These are phyloP conservation scores for Agrotis clavis DNA, from an alignment of 2,888 invertebrate genomes.

Conservation along the genomic window DNA sequence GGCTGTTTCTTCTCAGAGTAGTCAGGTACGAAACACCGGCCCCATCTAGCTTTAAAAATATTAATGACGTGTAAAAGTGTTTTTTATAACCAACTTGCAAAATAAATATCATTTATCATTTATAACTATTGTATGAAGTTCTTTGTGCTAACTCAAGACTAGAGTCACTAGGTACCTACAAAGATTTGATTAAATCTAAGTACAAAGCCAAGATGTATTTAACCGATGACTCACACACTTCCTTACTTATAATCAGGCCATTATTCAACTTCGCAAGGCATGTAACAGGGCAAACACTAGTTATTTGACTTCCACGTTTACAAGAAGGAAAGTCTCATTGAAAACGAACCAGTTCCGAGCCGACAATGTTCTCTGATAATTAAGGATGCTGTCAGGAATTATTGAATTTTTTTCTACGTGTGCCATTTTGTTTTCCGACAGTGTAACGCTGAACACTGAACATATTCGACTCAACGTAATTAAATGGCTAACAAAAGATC, in stretches of 20 bases:
- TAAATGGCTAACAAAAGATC: constrained; percentile 87
- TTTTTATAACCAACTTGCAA: too few relatives aligned
- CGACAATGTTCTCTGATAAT: constrained; percentile 47
- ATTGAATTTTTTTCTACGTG: constrained; percentile 63
- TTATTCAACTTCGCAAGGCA: constrained; percentile 44
- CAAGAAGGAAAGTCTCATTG: constrained; percentile 53
- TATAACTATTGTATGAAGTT: not conserved
- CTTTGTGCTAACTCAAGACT: not conserved
- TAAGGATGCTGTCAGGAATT: constrained; percentile 49
- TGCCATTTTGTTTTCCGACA: constrained; percentile 69
- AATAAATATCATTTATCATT: too few relatives aligned
- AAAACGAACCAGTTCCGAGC: constrained; percentile 39
- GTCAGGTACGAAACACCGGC: too few relatives aligned
- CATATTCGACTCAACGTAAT: constrained; percentile 77
- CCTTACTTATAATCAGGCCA: constrained; percentile 46
- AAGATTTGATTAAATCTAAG: constrained; percentile 25
- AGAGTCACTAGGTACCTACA: not conserved
- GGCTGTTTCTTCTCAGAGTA: too few relatives aligned
- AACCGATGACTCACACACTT: constrained; percentile 46
- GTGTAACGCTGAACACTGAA: constrained; percentile 68
- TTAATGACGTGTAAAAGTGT: too few relatives aligned
- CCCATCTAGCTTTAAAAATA: too few relatives aligned
- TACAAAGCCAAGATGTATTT: constrained; percentile 36
- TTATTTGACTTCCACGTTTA: constrained; percentile 54
- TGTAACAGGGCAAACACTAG: constrained; percentile 34